These are phyloP conservation scores for Crenichthys baileyi DNA, from an alignment of 2,797 vertebrate genomes.

Conservation along the genomic window DNA sequence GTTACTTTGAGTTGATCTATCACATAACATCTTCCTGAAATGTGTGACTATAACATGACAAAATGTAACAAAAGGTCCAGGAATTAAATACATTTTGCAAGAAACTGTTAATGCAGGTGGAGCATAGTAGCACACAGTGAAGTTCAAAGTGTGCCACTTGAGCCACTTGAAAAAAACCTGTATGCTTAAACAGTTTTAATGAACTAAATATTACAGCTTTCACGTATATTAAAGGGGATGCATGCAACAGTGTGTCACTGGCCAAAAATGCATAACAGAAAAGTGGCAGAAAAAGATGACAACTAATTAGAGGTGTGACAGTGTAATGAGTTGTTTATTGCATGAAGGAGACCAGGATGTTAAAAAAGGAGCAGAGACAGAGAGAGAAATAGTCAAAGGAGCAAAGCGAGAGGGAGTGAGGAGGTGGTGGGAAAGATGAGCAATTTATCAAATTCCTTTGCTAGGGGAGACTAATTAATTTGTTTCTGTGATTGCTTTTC, in stretches of 20 bases:
- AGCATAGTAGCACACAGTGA: background rate
- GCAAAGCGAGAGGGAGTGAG: slow-evolving; percentile 17
- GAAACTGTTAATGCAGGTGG: background rate
- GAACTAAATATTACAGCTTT: background rate
- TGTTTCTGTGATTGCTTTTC: slow-evolving; percentile 86
- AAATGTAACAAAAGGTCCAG: background rate
- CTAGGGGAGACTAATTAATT: slow-evolving; percentile 83
- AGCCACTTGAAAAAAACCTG: background rate
- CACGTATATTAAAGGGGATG: background rate
- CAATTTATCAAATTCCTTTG: slow-evolving; percentile 82
- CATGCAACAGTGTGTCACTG: slow-evolving; percentile 28
- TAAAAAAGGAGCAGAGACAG: slow-evolving; percentile 38
- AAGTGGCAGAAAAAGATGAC: slow-evolving; percentile 64
- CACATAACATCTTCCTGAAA: background rate
- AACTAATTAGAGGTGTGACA: slow-evolving; percentile 75
- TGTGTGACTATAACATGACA: background rate
- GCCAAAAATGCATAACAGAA: slow-evolving; percentile 42
- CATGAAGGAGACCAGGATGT: slow-evolving; percentile 49
- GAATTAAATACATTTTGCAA: background rate
- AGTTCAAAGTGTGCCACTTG: background rate
- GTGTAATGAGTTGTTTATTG: slow-evolving; percentile 79
- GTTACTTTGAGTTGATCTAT: background rate
- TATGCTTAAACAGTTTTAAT: background rate
- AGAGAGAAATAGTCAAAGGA: slow-evolving; percentile 45
- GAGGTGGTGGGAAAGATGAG: slow-evolving; percentile 61